Percentiles rank a stretch among this genome's conserved stretches.
Conservation (phyloP, 1,140 invertebrate species). For the Archegozetes longisetosus region DNA sequence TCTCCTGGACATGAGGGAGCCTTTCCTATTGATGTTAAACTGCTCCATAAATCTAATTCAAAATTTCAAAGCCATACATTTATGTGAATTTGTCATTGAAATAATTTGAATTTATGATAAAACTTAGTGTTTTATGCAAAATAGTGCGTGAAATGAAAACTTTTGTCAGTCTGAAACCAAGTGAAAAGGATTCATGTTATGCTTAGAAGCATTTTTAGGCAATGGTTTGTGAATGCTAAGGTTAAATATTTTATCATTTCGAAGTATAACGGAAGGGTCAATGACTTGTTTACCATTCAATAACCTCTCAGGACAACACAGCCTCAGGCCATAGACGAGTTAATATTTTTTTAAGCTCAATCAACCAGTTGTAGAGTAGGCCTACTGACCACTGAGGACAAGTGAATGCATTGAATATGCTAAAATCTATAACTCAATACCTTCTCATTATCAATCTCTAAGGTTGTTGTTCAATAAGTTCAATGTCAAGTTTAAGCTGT, state of each 20-base stretch:
- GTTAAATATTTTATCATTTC: no score
- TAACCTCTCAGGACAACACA: neutral
- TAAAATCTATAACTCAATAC: no score
- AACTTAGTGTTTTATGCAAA: neutral
- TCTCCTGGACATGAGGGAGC: slow-evolving; percentile 22
- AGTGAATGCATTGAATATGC: no score
- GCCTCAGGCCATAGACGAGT: no score
- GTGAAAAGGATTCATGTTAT: no score
- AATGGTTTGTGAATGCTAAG: neutral
- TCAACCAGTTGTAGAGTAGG: no score
- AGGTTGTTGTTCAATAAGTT: neutral
- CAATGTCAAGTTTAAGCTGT: no score
- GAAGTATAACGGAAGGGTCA: neutral
- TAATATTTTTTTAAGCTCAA: no score
- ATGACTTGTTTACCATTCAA: neutral
- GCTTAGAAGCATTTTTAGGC: no score
- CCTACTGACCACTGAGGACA: neutral
- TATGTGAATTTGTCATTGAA: neutral
- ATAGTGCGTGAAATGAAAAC: neutral
- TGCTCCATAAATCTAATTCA: slow-evolving; percentile 17
- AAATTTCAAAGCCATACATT: no score
- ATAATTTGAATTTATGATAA: neutral
- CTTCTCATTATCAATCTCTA: no score
- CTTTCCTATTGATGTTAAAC: slow-evolving; percentile 16
- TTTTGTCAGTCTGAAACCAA: no score